A percentile compares a stretch with the other conserved stretches of the same genome.
These are phyloP conservation scores for Piscicola geometra DNA, from an alignment of 2,888 invertebrate genomes.

Conservation along the genomic window DNA sequence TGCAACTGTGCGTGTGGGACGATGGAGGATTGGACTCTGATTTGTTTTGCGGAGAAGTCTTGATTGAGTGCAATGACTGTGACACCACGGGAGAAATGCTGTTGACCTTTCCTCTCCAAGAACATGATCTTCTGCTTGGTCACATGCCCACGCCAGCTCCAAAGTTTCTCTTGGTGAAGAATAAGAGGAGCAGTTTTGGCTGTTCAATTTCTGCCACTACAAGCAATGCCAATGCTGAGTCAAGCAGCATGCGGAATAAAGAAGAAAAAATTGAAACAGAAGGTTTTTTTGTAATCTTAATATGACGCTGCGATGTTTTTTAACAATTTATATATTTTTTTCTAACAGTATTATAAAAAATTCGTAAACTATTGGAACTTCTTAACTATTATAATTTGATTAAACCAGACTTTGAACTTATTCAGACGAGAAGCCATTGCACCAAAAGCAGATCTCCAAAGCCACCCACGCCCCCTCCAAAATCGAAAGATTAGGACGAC, in stretches of 20 bases:
- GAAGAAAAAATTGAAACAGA: not conserved
- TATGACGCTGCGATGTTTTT: no score
- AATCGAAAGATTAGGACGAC: constrained; percentile 18
- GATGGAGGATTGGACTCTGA: constrained; percentile 75
- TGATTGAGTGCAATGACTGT: constrained; percentile 61
- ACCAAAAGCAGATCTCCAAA: not conserved
- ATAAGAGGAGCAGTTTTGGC: not conserved
- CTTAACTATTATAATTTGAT: no score
- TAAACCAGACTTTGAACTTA: no score
- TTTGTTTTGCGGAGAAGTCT: constrained; percentile 56
- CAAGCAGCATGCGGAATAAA: not conserved
- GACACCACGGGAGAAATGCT: constrained; percentile 50
- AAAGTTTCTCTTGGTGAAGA: constrained; percentile 34
- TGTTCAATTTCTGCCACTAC: not conserved
- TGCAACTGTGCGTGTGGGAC: constrained; percentile 85
- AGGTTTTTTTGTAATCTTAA: not conserved
- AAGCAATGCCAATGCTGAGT: no score
- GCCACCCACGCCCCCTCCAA: constrained; percentile 1
- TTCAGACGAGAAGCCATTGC: no score
- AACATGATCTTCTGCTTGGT: constrained; percentile 53
- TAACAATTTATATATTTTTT: no score
- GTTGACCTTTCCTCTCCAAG: constrained; percentile 68
- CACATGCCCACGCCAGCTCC: constrained; percentile 46
- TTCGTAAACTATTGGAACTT: no score
- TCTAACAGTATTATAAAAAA: no score